A percentile compares a stretch with the other conserved stretches of the same genome.
Evolutionary conservation across 2,113 vertebrate genomes (phyloP).

Genomic region (Sinocyclocheilus anophthalmus): DNA sequence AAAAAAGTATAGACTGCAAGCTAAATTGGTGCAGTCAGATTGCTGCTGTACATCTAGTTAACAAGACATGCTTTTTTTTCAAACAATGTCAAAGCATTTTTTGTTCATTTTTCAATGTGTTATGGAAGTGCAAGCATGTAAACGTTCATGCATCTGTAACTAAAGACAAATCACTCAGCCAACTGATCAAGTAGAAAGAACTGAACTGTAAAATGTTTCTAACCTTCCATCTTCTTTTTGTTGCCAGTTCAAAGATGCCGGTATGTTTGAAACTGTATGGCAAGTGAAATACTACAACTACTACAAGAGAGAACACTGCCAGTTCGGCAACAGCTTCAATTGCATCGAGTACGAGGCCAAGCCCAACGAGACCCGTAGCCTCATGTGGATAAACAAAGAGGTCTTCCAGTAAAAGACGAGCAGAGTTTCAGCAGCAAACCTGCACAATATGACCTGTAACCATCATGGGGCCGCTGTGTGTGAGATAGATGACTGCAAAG

Average conservation of each 20-base stretch:
- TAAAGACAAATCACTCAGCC: neutral
- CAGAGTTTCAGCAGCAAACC: conserved; percentile 9
- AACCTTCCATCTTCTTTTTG: neutral
- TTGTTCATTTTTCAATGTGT: too few species aligned
- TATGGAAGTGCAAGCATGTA: too few species aligned
- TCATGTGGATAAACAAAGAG: conserved; percentile 99
- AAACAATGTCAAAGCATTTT: too few species aligned
- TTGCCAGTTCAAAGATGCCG: conserved; percentile 89
- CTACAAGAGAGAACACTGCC: conserved; percentile 96
- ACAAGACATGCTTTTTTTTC: too few species aligned
- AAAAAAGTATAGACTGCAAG: too few species aligned
- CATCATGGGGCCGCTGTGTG: conserved; percentile 46
- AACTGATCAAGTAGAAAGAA: neutral
- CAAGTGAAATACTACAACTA: conserved; percentile 99
- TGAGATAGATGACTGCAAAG: neutral
- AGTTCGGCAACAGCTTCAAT: conserved; percentile 93
- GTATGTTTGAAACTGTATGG: conserved; percentile 93
- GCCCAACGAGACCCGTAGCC: conserved; percentile 94
- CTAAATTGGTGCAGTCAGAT: too few species aligned
- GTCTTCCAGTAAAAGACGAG: conserved; percentile 83
- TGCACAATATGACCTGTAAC: conserved; percentile 41
- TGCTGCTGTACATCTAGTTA: too few species aligned
- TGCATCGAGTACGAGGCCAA: conserved; percentile 95
- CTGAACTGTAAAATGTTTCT: neutral
- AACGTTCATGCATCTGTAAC: neutral